Evolutionary conservation across 2,797 vertebrate genomes (phyloP).

Genomic region (Monodelphis domestica): DNA sequence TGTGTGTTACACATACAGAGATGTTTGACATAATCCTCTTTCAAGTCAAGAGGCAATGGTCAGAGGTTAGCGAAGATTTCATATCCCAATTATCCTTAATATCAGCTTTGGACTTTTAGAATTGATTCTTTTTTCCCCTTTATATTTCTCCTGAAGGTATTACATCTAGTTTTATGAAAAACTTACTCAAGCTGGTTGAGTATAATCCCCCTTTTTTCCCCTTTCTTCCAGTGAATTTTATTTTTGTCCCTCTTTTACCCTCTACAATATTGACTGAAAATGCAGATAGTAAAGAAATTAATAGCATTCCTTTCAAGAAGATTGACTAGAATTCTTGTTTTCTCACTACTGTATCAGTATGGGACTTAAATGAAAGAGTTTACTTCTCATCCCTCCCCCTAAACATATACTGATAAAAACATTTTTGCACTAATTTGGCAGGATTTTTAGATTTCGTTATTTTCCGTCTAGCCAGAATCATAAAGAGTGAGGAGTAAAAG

Average conservation of each 20-base stretch:
- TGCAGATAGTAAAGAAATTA: neutral
- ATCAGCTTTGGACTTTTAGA: neutral
- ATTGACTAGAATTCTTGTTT: neutral
- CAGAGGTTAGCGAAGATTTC: neutral
- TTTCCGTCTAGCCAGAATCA: neutral
- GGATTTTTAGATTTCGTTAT: neutral
- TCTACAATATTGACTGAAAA: neutral
- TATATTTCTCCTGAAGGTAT: neutral
- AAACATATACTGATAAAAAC: neutral
- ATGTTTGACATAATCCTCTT: constrained; percentile 7
- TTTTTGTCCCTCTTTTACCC: neutral
- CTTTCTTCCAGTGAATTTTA: neutral
- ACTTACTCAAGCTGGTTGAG: neutral
- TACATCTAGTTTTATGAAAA: neutral
- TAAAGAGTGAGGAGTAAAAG: neutral
- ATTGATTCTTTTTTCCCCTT: neutral
- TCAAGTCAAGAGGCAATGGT: constrained; percentile 11
- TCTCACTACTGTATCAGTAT: neutral
- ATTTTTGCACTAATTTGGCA: neutral
- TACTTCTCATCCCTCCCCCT: neutral
- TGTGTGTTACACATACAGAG: no score
- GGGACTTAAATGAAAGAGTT: neutral
- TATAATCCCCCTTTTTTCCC: neutral
- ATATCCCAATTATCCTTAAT: neutral
- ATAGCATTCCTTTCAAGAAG: neutral